phyloP scores from a whole-genome alignment of 1,140 invertebrate genomes.

The Hyles euphorbiae region DNA sequence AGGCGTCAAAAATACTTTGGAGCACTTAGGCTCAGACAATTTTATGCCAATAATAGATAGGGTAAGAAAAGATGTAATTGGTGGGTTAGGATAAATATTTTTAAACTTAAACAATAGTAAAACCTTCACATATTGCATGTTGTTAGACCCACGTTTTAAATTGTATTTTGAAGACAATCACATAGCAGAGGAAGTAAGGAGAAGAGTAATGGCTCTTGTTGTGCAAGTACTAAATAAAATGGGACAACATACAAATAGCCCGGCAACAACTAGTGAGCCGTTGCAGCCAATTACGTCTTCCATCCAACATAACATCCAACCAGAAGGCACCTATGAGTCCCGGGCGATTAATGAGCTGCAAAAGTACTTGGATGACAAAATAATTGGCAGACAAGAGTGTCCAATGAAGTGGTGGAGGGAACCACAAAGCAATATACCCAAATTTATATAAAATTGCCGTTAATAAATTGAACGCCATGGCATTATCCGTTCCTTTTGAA shows the following conservation, averaged over 20 bases:
- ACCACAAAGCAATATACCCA: conserved; percentile 12
- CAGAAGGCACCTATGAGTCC: conserved; percentile 3
- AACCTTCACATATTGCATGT: conserved; percentile 5
- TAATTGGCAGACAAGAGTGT: conserved; percentile 10
- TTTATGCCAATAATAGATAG: conserved; percentile 3
- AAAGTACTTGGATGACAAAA: conserved; percentile 14
- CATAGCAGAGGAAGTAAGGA: conserved; percentile 13
- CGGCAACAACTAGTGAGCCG: not conserved
- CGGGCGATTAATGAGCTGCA: conserved; percentile 16
- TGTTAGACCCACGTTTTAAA: conserved; percentile 13
- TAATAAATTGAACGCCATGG: conserved; percentile 18
- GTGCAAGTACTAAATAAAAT: conserved; percentile 1
- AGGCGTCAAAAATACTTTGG: conserved; percentile 9
- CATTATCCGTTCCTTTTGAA: too few species aligned
- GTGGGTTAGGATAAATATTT: not conserved
- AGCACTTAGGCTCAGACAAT: conserved; percentile 2
- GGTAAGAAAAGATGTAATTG: not conserved
- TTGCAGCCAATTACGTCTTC: not conserved
- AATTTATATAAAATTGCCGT: conserved; percentile 13
- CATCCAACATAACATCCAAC: conserved; percentile 4
- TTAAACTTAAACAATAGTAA: too few species aligned
- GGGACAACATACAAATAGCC: not conserved
- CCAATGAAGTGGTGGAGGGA: conserved; percentile 16
- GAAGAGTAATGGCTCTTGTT: conserved; percentile 7
- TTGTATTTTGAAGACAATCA: conserved; percentile 7